Base-by-base conservation (phyloP, 2,888 invertebrate species). In the Allophyes oxyacanthae region DNA sequence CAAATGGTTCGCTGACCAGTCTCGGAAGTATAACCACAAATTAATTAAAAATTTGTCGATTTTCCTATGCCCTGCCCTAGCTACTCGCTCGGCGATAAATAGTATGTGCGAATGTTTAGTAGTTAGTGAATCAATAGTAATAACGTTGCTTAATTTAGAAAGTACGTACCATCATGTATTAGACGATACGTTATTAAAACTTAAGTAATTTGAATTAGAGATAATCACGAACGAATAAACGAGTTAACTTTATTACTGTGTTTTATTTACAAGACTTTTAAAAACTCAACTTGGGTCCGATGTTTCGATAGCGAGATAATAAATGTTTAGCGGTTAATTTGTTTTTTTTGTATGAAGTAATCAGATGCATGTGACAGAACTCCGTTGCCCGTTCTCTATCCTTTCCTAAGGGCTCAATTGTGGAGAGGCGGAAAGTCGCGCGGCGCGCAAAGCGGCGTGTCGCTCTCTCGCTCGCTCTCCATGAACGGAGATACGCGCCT, bases 181-280 rank as follows among this genome's bases (percentile, higher is more conserved):
- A 87, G 79, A 77, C 68, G 81, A 82, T 84, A 84, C 79, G 81
- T 87, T 84, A 84, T 64, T 79, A 68, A 77, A 66, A 77, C 69
- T 80, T 86, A 84, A 82, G 79, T 77, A 78, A 72, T 64, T 72
- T 74, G 61, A 65, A 38, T 59, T 59, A 52, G 59, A 74, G 72
- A 72, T 75, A 72, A 76, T 83, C 69, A 75, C 66, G 72, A 80
- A 77, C 72, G 72, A 87, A 85, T 87, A 87, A 85, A 87, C 56
- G 67, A 80, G 57, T 60, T 59, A 78, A 75, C 62, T 78, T 71
- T 78, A 74, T 44, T 30, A n/a, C 33, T 51, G 32, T 54, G 30
- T 64, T 76, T 75, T 57, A 60, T 62, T 74, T 64, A 6, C 25
- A n/a, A n/a, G n/a, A n/a, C n/a, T n/a, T n/a, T n/a, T n/a, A n/a